These are phyloP conservation scores for Scaptomyza flava DNA, from an alignment of 2,888 invertebrate genomes.

Conservation along the genomic window DNA sequence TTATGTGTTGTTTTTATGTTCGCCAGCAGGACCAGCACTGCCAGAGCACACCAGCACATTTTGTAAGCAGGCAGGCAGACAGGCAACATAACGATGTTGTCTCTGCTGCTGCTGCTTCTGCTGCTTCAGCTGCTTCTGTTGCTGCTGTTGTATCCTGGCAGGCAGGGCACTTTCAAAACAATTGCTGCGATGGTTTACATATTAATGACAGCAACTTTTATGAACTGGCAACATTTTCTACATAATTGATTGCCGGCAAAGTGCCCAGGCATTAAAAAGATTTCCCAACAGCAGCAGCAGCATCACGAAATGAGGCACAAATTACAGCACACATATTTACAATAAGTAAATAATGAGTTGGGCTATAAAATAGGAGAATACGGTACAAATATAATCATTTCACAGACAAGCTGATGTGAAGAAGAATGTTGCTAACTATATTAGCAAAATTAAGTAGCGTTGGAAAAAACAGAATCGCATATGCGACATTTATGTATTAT, in stretches of 20 bases:
- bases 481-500: no score
- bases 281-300: slow-evolving; percentile 8
- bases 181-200: slow-evolving; percentile 72
- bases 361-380: background rate
- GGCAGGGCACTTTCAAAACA: slow-evolving; percentile 56
- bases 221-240: slow-evolving; percentile 60
- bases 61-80: slow-evolving; percentile 9
- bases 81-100: slow-evolving; percentile 20
- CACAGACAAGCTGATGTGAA: background rate
- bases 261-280: slow-evolving; percentile 37
- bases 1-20: slow-evolving; percentile 77
- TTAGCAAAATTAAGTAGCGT: no score
- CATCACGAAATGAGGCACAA: slow-evolving; percentile 30
- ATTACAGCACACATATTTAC: slow-evolving; percentile 28
- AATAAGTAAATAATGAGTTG: slow-evolving; percentile 9
- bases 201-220: slow-evolving; percentile 72
- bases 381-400: background rate
- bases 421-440: no score
- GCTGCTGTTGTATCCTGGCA: slow-evolving; percentile 8
- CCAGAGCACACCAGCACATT: slow-evolving; percentile 12
- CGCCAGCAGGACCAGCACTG: slow-evolving; percentile 17
- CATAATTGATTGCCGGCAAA: slow-evolving; percentile 66
- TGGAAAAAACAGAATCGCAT: background rate
- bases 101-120: slow-evolving; percentile 8
- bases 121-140: no score